Evolutionary conservation across 2,888 invertebrate genomes (phyloP), one percentile per base, ranked within the genome.

Genomic region (Eustalomyia histrio): DNA sequence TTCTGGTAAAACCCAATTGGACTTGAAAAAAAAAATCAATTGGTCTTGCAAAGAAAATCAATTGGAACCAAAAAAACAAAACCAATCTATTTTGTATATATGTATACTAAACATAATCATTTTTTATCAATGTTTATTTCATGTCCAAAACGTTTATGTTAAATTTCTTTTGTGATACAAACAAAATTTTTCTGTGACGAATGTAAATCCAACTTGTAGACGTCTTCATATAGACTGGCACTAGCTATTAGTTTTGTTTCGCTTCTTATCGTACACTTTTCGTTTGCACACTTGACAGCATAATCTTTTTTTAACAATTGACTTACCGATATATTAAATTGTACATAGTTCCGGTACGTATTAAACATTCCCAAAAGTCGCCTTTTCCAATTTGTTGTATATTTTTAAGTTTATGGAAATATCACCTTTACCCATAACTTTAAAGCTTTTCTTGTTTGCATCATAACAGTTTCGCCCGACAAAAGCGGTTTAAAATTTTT

Each of bases 321-420:
- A 50, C 73, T 68, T 12, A 73, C 79, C 5, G 79, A 79, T 14
- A 79, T 63, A n/a, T n/a, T 2, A 79, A 57, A 58, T 73, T 8
- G 79, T 29, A 18, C 68, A 68, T 12, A 79, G 14, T 14, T 68
- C 7, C 14, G 74, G 69, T 9, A 79, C 79, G 9, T 71, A 65
- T 0, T 73, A 16, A 12, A 79, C 79, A 52, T 79, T 16, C 16
- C 52, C 16, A 53, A 72, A 60, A 0, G 16, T 55, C 0, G n/a
- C 18, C 1, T 64, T n/a, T 7, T 12, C n/a, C 16, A 65, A 3
- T 18, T 43, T 43, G 17, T 72, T 71, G 12, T 58, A 39, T 6
- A 55, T 2, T 0, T 17, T 16, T 5, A 43, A 12, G 5, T 57
- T 64, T 8, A 71, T 3, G 2, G 1, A 0, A 58, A 72, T 5